Conservation (phyloP, 2,888 invertebrate species). For the Andrena chrysosceles region DNA sequence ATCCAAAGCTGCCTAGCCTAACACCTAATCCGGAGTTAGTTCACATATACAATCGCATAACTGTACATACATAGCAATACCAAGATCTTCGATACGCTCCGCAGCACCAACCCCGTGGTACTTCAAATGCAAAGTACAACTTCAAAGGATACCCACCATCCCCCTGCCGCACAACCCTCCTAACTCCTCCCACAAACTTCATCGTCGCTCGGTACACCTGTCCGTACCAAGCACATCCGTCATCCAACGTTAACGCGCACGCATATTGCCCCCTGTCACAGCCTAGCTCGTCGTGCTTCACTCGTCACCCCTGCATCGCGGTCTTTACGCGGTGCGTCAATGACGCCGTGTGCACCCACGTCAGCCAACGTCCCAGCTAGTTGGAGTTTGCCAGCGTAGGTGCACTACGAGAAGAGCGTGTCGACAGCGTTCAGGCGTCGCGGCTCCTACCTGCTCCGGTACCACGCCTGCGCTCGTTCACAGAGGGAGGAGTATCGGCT, state of each 20-base stretch:
- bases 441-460: slow-evolving; percentile 49
- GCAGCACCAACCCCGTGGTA: too few species aligned
- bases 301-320: not conserved
- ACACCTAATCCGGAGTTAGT: too few species aligned
- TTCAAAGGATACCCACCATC: too few species aligned
- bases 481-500: slow-evolving; percentile 49
- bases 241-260: too few species aligned
- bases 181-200: too few species aligned
- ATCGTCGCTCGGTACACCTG: too few species aligned
- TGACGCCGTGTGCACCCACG: slow-evolving; percentile 37
- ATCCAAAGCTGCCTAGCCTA: not conserved
- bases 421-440: slow-evolving; percentile 39
- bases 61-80: too few species aligned
- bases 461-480: slow-evolving; percentile 56
- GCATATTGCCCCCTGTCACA: not conserved
- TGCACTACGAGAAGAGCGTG: slow-evolving; percentile 25
- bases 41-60: too few species aligned
- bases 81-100: too few species aligned
- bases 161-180: too few species aligned
- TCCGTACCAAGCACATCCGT: too few species aligned
- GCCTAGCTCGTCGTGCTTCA: not conserved
- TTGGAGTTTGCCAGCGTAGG: not conserved
- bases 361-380: slow-evolving; percentile 19
- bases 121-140: too few species aligned
- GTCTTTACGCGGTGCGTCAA: slow-evolving; percentile 18